Conservation (phyloP, 2,888 invertebrate genomes). For the Panzeria rudis region DNA sequence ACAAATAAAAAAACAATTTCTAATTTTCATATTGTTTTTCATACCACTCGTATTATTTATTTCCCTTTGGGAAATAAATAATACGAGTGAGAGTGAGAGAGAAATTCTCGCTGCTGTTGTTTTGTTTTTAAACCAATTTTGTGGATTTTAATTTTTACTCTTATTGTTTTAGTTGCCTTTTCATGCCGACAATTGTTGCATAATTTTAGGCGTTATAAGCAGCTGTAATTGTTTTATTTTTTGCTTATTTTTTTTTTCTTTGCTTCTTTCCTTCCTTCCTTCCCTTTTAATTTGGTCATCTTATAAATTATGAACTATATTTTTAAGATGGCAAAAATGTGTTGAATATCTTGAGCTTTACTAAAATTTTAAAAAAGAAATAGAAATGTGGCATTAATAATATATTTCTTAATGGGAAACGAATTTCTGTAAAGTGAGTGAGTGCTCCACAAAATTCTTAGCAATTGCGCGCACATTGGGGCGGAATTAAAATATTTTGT, state of each 20-base stretch:
- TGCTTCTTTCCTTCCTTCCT: neutral
- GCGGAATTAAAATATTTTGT: too few species aligned
- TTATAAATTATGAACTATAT: conserved; percentile 61
- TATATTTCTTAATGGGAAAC: neutral
- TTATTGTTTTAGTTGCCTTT: neutral
- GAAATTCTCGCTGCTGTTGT: conserved; percentile 23
- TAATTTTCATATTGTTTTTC: conserved; percentile 60
- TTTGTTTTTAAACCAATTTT: conserved; percentile 42
- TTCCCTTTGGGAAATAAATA: conserved; percentile 54
- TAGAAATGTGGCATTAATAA: conserved; percentile 18
- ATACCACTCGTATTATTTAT: conserved; percentile 31
- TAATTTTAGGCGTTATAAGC: conserved; percentile 60
- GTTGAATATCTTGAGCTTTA: conserved; percentile 19
- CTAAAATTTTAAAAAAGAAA: conserved; percentile 23
- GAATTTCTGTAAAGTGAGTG: neutral
- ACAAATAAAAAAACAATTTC: conserved; percentile 19
- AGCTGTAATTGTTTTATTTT: conserved; percentile 59
- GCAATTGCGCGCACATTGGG: too few species aligned
- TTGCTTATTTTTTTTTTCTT: conserved; percentile 3
- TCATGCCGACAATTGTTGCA: conserved; percentile 30
- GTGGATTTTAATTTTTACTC: conserved; percentile 27
- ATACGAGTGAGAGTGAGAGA: too few species aligned
- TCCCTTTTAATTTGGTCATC: conserved; percentile 35
- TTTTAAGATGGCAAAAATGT: conserved; percentile 41
- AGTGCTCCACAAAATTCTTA: neutral